Evolutionary conservation across 2,113 vertebrate genomes (phyloP), one percentile per base, ranked within the genome.

Genomic region (Lophochroa leadbeateri): DNA sequence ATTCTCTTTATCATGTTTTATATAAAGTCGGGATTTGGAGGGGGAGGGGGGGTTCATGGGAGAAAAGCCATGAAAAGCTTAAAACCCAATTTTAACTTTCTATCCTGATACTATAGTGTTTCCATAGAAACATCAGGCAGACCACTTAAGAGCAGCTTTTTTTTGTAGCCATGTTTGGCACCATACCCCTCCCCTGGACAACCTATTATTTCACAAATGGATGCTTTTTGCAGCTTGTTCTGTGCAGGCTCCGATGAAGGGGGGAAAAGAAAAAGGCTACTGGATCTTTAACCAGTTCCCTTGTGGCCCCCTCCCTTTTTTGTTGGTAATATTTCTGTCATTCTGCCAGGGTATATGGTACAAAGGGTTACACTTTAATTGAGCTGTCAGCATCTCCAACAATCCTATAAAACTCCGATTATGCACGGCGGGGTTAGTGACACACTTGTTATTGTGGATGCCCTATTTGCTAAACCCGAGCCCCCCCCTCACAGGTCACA

Each of bases 321-420:
- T 96, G 97, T 96, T 97, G 95, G 97, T 97, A 97, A 97, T 98
- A 98, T 98, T 98, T 97, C 98, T 98, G 97, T 97, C 97, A 50
- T 96, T 97, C 96, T 93, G 97, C 96, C 93, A 53, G 97, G 97
- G 81, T 97, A 58, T 27, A 93, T 37, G 97, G 97, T 97, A 98
- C 98, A 98, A 97, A 98, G 98, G 98, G 97, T 97, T 97, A 97
- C 96, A 97, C 98, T 98, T 97, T 98, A 98, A 98, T 98, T 98
- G 98, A 98, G 98, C 98, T 97, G 98, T 98, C 97, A 98, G 97
- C 97, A 97, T 97, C 98, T 98, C 97, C 96, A 74, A 96, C 97
- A 97, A 97, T 96, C 98, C 98, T 94, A 94, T 97, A 98, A 98
- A 98, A 98, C 96, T 97, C 95, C 97, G 98, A 98, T 98, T 98